Percentiles rank a stretch among this genome's conserved stretches.
Conservation (phyloP, 2,797 vertebrate genomes). For the Eleutherodactylus coqui region DNA sequence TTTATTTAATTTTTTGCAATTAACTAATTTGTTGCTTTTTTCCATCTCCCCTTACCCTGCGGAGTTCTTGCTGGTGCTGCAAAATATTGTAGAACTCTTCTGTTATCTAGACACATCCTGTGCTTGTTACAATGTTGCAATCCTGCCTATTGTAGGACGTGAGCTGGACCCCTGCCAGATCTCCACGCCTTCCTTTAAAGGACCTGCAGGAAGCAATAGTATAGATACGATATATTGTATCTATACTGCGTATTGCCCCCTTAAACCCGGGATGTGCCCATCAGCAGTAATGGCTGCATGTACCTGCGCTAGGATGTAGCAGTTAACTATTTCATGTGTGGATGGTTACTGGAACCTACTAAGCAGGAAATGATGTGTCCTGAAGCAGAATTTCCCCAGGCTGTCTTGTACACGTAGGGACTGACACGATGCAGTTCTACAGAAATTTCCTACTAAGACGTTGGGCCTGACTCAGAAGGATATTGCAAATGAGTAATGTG, state of each 20-base stretch:
- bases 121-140: not conserved
- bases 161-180: slow-evolving; percentile 15
- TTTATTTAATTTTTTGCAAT: too few relatives aligned
- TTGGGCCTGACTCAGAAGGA: too few relatives aligned
- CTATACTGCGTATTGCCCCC: not conserved
- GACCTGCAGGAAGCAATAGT: too few relatives aligned
- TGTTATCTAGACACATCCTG: not conserved
- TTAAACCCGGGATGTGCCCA: not conserved
- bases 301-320: not conserved
- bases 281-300: not conserved
- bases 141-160: not conserved
- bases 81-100: not conserved
- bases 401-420: not conserved
- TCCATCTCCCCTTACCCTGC: too few relatives aligned
- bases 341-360: not conserved
- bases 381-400: not conserved
- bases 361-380: slow-evolving; percentile 6
- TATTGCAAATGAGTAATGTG: too few relatives aligned
- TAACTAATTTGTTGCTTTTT: not conserved
- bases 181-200: slow-evolving; percentile 13
- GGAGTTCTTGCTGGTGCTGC: not conserved
- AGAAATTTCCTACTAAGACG: too few relatives aligned
- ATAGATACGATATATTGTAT: not conserved
- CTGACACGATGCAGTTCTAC: too few relatives aligned
- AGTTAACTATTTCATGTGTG: not conserved